phyloP scores from a whole-genome alignment of 2,888 invertebrate species.

The Coleophora deauratella region DNA sequence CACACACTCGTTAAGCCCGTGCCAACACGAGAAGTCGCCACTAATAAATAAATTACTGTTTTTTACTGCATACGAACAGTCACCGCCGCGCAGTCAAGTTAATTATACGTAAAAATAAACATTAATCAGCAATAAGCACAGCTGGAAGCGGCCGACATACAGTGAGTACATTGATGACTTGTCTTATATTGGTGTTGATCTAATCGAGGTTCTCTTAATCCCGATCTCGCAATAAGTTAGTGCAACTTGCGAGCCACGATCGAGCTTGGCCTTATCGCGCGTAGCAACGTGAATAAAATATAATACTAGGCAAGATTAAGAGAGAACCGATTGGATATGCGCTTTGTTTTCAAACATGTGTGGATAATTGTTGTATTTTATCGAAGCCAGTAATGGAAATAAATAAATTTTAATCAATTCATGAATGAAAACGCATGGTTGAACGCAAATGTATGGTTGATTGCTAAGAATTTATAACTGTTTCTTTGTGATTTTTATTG shows the following conservation, averaged over 20 bases:
- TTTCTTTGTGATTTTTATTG: neutral
- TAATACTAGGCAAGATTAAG: slow-evolving; percentile 11
- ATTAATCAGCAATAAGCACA: slow-evolving; percentile 65
- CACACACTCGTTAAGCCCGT: slow-evolving; percentile 76
- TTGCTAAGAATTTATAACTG: neutral
- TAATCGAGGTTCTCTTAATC: slow-evolving; percentile 48
- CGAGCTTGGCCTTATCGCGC: slow-evolving; percentile 5
- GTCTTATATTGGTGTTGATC: slow-evolving; percentile 41
- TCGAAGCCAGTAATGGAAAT: too few relatives aligned
- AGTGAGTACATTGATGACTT: slow-evolving; percentile 61
- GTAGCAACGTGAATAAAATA: slow-evolving; percentile 8
- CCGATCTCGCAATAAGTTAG: slow-evolving; percentile 4
- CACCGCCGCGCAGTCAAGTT: slow-evolving; percentile 67
- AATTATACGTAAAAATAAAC: slow-evolving; percentile 71
- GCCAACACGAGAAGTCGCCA: slow-evolving; percentile 78
- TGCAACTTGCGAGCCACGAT: neutral
- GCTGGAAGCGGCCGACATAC: slow-evolving; percentile 60
- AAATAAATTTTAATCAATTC: slow-evolving; percentile 4
- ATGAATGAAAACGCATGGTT: slow-evolving; percentile 1
- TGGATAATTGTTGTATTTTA: slow-evolving; percentile 4
- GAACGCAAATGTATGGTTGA: neutral
- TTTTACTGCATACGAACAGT: slow-evolving; percentile 72
- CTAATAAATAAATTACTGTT: slow-evolving; percentile 76
- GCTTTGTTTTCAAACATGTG: slow-evolving; percentile 15
- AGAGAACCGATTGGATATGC: slow-evolving; percentile 20